Conservation (phyloP, 2,888 invertebrate genomes). For the Eristalis arbustorum region DNA sequence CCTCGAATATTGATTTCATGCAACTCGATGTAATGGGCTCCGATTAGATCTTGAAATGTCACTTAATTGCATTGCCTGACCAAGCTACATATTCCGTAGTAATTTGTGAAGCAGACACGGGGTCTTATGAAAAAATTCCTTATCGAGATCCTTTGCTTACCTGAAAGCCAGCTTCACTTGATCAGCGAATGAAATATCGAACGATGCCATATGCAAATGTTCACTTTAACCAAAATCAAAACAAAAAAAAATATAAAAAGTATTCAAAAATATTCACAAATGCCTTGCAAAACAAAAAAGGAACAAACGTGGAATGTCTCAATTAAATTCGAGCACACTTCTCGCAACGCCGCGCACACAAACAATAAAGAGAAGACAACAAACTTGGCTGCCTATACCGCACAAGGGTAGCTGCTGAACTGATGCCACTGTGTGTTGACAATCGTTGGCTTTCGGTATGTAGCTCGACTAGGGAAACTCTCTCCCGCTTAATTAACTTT, state of each 20-base stretch:
- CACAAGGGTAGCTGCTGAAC: slow-evolving; percentile 60
- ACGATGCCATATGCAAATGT: slow-evolving; percentile 69
- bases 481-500: slow-evolving; percentile 36
- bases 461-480: slow-evolving; percentile 17
- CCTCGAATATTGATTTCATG: neutral
- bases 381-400: slow-evolving; percentile 21
- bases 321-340: slow-evolving; percentile 19
- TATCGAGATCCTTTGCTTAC: slow-evolving; percentile 67
- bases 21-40: neutral
- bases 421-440: slow-evolving; percentile 35
- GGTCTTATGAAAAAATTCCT: neutral
- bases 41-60: neutral
- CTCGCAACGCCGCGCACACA: slow-evolving; percentile 9
- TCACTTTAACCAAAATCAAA: neutral
- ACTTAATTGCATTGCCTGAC: neutral
- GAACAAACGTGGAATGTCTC: neutral
- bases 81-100: neutral
- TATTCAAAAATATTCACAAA: neutral
- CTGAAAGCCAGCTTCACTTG: slow-evolving; percentile 77
- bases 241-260: neutral
- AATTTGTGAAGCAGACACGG: neutral
- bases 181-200: slow-evolving; percentile 78
- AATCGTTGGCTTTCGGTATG: slow-evolving; percentile 23
- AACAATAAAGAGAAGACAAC: neutral
- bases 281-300: neutral